Base-by-base conservation (phyloP, 2,797 vertebrate species). In the Chromis chromis region DNA sequence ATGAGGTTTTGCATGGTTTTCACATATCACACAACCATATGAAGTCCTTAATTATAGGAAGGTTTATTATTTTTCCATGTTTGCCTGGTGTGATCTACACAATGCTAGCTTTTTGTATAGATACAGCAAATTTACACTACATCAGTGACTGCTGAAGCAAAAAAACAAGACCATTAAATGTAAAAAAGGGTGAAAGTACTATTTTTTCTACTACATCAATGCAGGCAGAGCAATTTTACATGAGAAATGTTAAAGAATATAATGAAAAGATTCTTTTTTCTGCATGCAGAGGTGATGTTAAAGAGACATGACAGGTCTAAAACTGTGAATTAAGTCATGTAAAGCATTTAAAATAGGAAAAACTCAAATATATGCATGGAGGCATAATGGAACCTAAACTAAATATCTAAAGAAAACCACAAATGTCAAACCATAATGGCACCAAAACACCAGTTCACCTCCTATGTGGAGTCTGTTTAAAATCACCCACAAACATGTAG, bases 401-500 rank as follows among this genome's bases (percentile, higher is more conserved):
- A 46, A 19, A 46, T 19, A 46, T 46, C 17, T 46, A 46, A 46
- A n/a, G 3, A 49, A 21, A 9, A 1, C 8, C 17, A n/a, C 17
- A 70, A 68, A 70, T 25, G 66, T 70, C 24, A 19, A 59, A 56
- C 56, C 33, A 62, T 16, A 52, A 55, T 49, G 31, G 24, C 48
- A 56, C 12, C 46, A 27, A 61, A 65, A 66, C 33, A 36, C 14
- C 59, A 27, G 1, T 53, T 56, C 55, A 4, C 39, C 58, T 21
- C 2, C 57, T 40, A 19, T 57, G 27, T 57, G 14, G 49, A 56
- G 70, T 24, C 17, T 65, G 25, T 54, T 65, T 40, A 48, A n/a
- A 50, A 42, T 56, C 50, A 16, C 65, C 70, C 3, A 57, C 63
- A 64, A 73, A 79, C 56, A 62, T 46, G 7, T 46, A 19, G 6